Evolutionary conservation across 2,888 invertebrate genomes (phyloP), one percentile per base, ranked within the genome.

Genomic region (Strigamia transsilvanica): DNA sequence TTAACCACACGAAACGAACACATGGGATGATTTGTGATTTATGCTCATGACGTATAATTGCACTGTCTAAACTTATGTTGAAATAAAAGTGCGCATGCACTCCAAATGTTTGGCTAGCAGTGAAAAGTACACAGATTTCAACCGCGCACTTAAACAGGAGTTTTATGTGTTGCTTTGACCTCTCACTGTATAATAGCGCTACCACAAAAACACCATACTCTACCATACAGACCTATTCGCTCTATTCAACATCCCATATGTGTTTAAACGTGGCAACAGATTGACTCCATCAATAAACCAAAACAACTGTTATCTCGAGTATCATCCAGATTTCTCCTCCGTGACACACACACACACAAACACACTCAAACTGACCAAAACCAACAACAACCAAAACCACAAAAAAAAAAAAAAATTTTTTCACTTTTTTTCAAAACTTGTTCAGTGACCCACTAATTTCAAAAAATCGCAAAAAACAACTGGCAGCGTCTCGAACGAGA

Each of bases 141-240:
- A 56, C 56, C 21, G 56, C 18, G 56, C 56, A 56, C 56, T 56
- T 56, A 56, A 56, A 56, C 56, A 18, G 3, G n/a, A 56, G 56
- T 56, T 56, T 56, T 56, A 56, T 56, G 56, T 21, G 56, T 56
- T 56, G 56, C 56, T 56, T 56, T 56, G 56, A 56, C 56, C 56
- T 56, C 56, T 18, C 56, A 46, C 46, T 13, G 12, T 46, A 46
- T 56, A 18, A 18, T 18, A 18, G 56, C 6, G 38, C 56, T 56
- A 56, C 56, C 56, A 56, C 56, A 56, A 56, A 56, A 56, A 56
- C 56, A 56, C 56, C n/a, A 18, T 15, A 56, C 2, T 56, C 2
- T 56, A 46, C 56, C 9, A 56, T 18, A n/a, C n/a, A 56, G 18
- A 15, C 15, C 56, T 9, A 56, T n/a, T 56, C n/a, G 56, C 4